These are phyloP conservation scores for Drosophila suzukii DNA, from an alignment of 1,140 invertebrate genomes.

Conservation along the genomic window DNA sequence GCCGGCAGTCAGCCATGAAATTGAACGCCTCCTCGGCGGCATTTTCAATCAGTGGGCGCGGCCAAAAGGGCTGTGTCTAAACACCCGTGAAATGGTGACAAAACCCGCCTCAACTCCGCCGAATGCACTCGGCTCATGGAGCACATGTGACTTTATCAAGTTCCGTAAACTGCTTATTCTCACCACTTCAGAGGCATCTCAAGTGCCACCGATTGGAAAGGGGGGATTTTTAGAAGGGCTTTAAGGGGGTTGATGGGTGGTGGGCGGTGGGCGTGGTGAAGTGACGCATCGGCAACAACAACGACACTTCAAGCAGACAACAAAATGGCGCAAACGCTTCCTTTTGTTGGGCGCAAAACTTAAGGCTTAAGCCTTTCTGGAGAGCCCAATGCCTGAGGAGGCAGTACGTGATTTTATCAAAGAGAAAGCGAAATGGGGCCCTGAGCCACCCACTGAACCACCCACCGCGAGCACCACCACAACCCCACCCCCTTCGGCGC, in stretches of 20 bases:
- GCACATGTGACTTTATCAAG: slow-evolving; percentile 66
- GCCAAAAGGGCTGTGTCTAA: slow-evolving; percentile 31
- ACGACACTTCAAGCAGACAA: slow-evolving; percentile 55
- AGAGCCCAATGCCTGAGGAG: slow-evolving; percentile 58
- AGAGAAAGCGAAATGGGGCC: slow-evolving; percentile 63
- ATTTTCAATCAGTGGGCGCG: slow-evolving; percentile 53
- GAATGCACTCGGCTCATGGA: slow-evolving; percentile 37
- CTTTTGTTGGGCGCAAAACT: slow-evolving; percentile 74
- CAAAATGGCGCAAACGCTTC: slow-evolving; percentile 61
- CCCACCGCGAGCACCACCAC: background rate
- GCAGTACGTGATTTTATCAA: slow-evolving; percentile 82
- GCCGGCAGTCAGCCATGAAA: slow-evolving; percentile 55
- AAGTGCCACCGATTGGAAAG: slow-evolving; percentile 9
- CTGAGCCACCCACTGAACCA: slow-evolving; percentile 5
- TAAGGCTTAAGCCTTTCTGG: slow-evolving; percentile 65
- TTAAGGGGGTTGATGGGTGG: background rate
- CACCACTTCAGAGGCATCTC: slow-evolving; percentile 34
- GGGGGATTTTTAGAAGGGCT: background rate
- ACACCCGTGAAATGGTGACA: slow-evolving; percentile 57
- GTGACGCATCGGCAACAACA: slow-evolving; percentile 53
- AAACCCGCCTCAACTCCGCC: slow-evolving; percentile 29
- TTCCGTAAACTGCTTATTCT: slow-evolving; percentile 55
- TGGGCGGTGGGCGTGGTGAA: slow-evolving; percentile 11
- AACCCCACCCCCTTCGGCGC: slow-evolving; percentile 16
- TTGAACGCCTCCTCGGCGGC: slow-evolving; percentile 51